Evolutionary conservation across 2,797 vertebrate genomes (phyloP).

Genomic region (Cynodonichthys magdalenae): DNA sequence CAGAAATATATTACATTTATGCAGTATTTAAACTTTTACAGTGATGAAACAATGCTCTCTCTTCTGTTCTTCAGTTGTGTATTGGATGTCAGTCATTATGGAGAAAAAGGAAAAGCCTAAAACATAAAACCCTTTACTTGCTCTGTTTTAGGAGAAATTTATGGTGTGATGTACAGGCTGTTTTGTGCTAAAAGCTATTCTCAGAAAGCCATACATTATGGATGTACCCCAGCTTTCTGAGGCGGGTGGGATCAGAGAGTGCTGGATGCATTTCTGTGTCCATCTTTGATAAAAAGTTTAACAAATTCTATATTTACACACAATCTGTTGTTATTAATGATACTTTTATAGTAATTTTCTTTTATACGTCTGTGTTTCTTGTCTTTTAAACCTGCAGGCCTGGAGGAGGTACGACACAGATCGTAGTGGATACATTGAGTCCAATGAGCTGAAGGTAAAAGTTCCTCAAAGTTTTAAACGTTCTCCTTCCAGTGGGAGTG

Average conservation of each 20-base stretch:
- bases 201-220: constrained; percentile 79
- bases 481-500: too few species aligned
- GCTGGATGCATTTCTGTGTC: constrained; percentile 55
- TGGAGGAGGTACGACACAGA: constrained; percentile 96
- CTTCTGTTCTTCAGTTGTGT: not conserved
- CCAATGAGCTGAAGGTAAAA: constrained; percentile 95
- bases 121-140: constrained; percentile 17
- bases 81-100: constrained; percentile 7
- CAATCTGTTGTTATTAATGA: constrained; percentile 1
- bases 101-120: constrained; percentile 16
- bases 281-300: constrained; percentile 68
- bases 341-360: not conserved
- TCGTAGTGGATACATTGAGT: constrained; percentile 96
- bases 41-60: not conserved
- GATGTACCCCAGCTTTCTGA: constrained; percentile 70
- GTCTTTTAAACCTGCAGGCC: constrained; percentile 76
- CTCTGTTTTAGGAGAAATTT: constrained; percentile 23
- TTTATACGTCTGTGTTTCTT: not conserved
- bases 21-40: not conserved
- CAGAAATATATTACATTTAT: not conserved
- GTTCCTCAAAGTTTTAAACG: not conserved
- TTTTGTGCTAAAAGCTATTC: constrained; percentile 71
- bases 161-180: constrained; percentile 48
- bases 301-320: constrained; percentile 57
- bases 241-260: constrained; percentile 42